Base-by-base conservation (phyloP, 2,113 vertebrate species). In the Redunca redunca region DNA sequence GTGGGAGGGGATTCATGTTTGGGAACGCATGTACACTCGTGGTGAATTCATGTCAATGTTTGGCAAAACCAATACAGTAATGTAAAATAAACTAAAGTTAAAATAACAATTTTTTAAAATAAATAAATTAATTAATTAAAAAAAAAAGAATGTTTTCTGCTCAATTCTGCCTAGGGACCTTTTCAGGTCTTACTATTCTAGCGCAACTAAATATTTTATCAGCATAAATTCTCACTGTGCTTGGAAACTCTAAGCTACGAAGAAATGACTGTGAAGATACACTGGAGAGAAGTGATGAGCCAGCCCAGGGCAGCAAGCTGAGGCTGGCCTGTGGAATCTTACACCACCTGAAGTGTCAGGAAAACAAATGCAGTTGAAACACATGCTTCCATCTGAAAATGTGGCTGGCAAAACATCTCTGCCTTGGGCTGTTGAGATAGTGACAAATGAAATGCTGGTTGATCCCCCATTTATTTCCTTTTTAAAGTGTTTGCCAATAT, bases 401-500 rank as follows among this genome's bases (percentile, higher is more conserved):
- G 21, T 33, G 19, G 33, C 78, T 95, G 80, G 46, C 46, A 80
- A 83, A 92, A 60, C n/a, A 91, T 23, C 40, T 96, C 71, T 67
- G 64, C 81, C 95, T 95, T 90, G 82, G 77, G 90, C 62, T 95
- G 40, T 16, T 77, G 28, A 58, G 74, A 95, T 48, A 95, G 84
- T 86, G 84, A 96, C 60, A 97, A 96, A 95, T 80, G 64, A 93
- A 88, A 94, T n/a, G 7, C 60, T 81, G 4, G 40, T 50, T 96
- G 88, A 52, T 36, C 4, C 48, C 26, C 40, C 83, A 74, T 94
- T 90, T 84, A 88, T 92, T 98, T 98, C 88, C 64, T 92, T 81
- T 95, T 95, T 52, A 84, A 96, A 94, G 50, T 60, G 26, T 88
- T 67, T 94, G 81, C 83, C 81, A 86, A 67, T 71, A 30, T 9